Conservation (phyloP, 2,113 vertebrate species). For the Hemiscyllium ocellatum region DNA sequence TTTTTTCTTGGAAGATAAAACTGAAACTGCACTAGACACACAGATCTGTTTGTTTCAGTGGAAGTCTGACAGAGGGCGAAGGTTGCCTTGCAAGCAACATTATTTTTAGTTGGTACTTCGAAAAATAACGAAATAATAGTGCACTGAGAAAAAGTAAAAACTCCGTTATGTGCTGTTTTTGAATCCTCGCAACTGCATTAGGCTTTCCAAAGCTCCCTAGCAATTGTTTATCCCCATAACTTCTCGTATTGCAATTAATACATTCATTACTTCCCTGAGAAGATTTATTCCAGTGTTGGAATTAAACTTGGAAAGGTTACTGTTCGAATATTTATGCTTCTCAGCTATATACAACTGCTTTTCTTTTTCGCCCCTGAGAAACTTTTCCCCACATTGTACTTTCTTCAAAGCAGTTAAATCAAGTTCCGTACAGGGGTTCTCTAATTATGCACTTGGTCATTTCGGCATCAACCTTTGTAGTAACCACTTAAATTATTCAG, state of each 20-base stretch:
- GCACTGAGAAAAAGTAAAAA: not conserved
- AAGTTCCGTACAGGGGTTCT: not conserved
- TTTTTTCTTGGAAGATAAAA: not conserved
- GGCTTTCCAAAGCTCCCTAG: not conserved
- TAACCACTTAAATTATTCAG: not conserved
- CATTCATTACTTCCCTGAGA: not conserved
- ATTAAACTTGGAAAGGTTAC: not conserved
- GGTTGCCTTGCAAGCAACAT: not conserved
- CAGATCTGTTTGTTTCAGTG: not conserved
- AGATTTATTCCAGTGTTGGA: not conserved
- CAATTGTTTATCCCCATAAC: not conserved
- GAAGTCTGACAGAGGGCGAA: not conserved
- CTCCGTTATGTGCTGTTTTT: not conserved
- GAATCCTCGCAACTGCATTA: not conserved
- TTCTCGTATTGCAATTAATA: not conserved
- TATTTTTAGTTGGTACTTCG: not conserved
- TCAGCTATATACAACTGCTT: not conserved
- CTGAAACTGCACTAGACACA: not conserved
- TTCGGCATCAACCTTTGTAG: not conserved
- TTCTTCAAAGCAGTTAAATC: not conserved
- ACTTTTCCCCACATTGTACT: not conserved
- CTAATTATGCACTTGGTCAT: not conserved
- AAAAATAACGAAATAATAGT: not conserved
- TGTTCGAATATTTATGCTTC: not conserved
- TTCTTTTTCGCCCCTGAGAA: not conserved